Conservation (phyloP, 1,140 invertebrate species). For the Drosophila pachea region DNA sequence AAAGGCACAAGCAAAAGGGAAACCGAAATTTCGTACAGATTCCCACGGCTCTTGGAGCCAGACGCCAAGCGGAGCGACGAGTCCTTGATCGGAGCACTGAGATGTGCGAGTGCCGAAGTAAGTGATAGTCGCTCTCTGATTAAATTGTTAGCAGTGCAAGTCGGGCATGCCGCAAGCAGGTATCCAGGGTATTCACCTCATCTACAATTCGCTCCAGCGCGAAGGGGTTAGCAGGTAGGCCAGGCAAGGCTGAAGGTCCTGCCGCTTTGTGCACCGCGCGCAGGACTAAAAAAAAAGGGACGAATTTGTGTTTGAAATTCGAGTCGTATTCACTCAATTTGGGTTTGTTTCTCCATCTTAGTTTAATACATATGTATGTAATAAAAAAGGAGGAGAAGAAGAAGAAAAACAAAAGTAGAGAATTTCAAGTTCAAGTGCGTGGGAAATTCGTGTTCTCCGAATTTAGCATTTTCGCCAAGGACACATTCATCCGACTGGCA, state of each 20-base stretch:
- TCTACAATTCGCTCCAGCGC: not conserved
- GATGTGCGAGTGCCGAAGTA: slow-evolving; percentile 13
- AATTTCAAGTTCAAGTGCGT: slow-evolving; percentile 75
- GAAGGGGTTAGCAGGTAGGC: slow-evolving; percentile 61
- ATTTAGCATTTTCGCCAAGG: slow-evolving; percentile 31
- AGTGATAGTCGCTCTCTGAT: slow-evolving; percentile 27
- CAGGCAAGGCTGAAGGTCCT: slow-evolving; percentile 31
- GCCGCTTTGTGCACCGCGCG: slow-evolving; percentile 33
- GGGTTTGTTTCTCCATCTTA: slow-evolving; percentile 8
- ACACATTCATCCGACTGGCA: not conserved
- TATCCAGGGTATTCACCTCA: slow-evolving; percentile 52
- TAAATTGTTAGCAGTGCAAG: slow-evolving; percentile 31
- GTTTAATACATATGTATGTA: slow-evolving; percentile 17
- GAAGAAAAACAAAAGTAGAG: slow-evolving; percentile 31
- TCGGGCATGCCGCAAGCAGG: slow-evolving; percentile 46
- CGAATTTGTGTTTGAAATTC: slow-evolving; percentile 58
- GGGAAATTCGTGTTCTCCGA: slow-evolving; percentile 66
- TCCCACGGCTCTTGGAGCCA: slow-evolving; percentile 59
- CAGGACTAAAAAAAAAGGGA: not conserved
- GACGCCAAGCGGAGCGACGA: slow-evolving; percentile 34
- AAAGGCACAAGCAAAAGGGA: slow-evolving; percentile 6
- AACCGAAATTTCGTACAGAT: slow-evolving; percentile 35
- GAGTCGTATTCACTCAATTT: slow-evolving; percentile 41
- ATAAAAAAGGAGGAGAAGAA: slow-evolving; percentile 56
- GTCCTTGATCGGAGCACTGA: slow-evolving; percentile 51